Evolutionary conservation across 2,113 vertebrate genomes (phyloP).

Genomic region (Rutilus rutilus): DNA sequence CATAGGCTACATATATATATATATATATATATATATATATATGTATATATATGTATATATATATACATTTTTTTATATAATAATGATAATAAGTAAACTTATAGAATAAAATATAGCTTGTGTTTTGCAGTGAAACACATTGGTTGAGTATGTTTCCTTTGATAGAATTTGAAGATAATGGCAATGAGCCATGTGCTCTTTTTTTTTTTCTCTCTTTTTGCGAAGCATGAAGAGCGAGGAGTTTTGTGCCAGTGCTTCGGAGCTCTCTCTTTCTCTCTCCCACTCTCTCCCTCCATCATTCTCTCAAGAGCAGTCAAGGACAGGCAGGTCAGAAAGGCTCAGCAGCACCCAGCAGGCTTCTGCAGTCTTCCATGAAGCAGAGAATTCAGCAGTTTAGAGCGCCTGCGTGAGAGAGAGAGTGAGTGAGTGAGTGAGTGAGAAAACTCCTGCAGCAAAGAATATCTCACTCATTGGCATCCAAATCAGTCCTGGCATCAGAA

Average conservation of each 20-base stretch:
- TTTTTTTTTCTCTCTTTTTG: neutral
- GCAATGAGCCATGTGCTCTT: neutral
- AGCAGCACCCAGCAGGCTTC: conserved; percentile 61
- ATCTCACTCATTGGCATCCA: conserved; percentile 24
- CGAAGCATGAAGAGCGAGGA: neutral
- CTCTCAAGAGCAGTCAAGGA: conserved; percentile 54
- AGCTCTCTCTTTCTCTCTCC: conserved; percentile 24
- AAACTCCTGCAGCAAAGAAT: conserved; percentile 30
- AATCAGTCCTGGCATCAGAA: conserved; percentile 5
- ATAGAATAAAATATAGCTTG: no score
- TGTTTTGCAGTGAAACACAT: neutral
- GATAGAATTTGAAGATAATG: conserved; percentile 5
- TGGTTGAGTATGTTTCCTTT: neutral
- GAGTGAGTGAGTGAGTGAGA: neutral
- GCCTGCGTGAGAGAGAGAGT: conserved; percentile 37
- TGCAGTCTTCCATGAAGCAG: conserved; percentile 61
- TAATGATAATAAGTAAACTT: no score
- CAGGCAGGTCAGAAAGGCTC: conserved; percentile 58
- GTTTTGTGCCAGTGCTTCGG: neutral
- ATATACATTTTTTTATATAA: no score
- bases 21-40: no score
- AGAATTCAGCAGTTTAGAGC: conserved; percentile 57
- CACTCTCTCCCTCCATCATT: conserved; percentile 30
- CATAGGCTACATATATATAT: no score
- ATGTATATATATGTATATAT: no score